phyloP scores from a whole-genome alignment of 2,888 invertebrate species.

The Timandra comae region DNA sequence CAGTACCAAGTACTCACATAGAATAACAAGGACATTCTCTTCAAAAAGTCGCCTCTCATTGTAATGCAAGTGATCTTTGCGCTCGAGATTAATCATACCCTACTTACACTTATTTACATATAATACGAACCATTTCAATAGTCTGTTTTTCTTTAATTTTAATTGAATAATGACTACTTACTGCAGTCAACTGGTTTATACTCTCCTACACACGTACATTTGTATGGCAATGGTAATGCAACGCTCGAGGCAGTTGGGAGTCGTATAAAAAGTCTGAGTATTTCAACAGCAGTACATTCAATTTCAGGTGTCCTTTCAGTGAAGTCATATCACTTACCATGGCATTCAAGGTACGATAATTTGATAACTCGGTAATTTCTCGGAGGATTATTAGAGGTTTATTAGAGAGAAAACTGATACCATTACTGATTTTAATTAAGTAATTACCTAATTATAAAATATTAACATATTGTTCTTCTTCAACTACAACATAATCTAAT shows the following conservation, averaged over 20 bases:
- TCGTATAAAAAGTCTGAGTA: constrained; percentile 53
- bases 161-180: constrained; percentile 28
- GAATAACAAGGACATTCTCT: constrained; percentile 37
- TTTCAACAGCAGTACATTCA: constrained; percentile 51
- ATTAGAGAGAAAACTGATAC: too few species aligned
- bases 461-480: background rate
- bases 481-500: too few species aligned
- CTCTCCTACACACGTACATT: constrained; percentile 15
- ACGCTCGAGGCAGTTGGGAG: constrained; percentile 37
- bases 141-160: constrained; percentile 15
- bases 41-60: constrained; percentile 43
- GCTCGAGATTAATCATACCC: constrained; percentile 49
- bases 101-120: constrained; percentile 41
- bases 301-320: constrained; percentile 49
- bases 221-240: constrained; percentile 36
- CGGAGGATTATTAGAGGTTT: too few species aligned
- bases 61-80: constrained; percentile 60
- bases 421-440: too few species aligned
- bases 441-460: background rate
- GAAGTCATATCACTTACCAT: constrained; percentile 51
- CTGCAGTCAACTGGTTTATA: constrained; percentile 41
- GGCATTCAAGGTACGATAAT: constrained; percentile 59
- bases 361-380: too few species aligned
- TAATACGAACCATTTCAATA: constrained; percentile 33
- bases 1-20: too few species aligned